Percentiles rank a stretch among this genome's conserved stretches.
These are phyloP conservation scores for Microcebus ravelobensis DNA, from an alignment of 2,113 vertebrate genomes.

Conservation along the genomic window DNA sequence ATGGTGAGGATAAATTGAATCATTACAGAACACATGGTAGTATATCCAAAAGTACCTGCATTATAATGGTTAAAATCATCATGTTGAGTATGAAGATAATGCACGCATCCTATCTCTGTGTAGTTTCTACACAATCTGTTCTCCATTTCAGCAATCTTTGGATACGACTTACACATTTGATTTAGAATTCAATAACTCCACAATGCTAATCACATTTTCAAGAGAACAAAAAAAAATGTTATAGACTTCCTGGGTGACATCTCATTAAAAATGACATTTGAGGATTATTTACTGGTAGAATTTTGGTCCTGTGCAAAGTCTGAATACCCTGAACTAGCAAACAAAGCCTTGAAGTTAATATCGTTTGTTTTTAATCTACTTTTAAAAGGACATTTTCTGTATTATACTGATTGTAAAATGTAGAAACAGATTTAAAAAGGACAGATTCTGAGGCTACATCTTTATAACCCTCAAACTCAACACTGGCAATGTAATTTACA, in stretches of 20 bases:
- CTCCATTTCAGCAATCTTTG: constrained; percentile 3
- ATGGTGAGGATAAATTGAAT: background rate
- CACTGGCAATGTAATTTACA: background rate
- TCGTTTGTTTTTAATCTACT: background rate
- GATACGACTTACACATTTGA: background rate
- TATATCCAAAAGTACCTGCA: background rate
- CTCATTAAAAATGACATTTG: constrained; percentile 53
- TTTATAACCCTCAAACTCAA: background rate
- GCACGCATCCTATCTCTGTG: background rate
- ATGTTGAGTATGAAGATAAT: background rate
- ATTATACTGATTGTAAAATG: constrained; percentile 20
- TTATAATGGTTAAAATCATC: background rate
- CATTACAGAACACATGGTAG: background rate
- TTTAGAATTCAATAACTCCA: constrained; percentile 51
- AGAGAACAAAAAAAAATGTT: constrained; percentile 33
- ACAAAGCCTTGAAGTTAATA: background rate
- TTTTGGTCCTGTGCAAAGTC: constrained; percentile 10
- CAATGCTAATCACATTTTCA: constrained; percentile 48
- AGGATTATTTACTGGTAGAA: background rate
- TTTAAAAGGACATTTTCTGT: background rate
- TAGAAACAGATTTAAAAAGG: constrained; percentile 27
- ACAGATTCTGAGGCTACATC: background rate
- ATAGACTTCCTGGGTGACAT: background rate
- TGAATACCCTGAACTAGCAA: constrained; percentile 14
- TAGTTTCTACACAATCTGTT: background rate